Conservation (phyloP, 2,888 invertebrate species). For the Diogma glabrata region DNA sequence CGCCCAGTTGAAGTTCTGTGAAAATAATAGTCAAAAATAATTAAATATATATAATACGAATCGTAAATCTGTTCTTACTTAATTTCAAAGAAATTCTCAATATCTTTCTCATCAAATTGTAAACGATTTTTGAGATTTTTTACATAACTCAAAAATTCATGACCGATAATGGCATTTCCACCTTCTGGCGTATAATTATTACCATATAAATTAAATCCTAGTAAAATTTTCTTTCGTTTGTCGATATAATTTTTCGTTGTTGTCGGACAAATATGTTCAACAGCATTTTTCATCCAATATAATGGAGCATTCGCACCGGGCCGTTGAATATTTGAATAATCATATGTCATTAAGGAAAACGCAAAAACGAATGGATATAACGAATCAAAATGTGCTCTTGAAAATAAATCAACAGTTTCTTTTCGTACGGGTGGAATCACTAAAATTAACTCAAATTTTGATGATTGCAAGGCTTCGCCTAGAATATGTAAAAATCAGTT, state of each 20-base stretch:
- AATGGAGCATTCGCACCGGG: constrained; percentile 87
- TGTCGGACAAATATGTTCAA: constrained; percentile 59
- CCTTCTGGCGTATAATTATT: constrained; percentile 73
- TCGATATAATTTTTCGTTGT: constrained; percentile 35
- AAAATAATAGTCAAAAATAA: constrained; percentile 12
- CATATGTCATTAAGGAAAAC: constrained; percentile 95
- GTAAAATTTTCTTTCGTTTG: constrained; percentile 64
- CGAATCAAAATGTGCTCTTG: constrained; percentile 60
- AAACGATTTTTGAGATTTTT: constrained; percentile 64
- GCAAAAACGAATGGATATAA: constrained; percentile 67
- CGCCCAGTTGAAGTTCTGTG: constrained; percentile 53
- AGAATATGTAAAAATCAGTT: no score
- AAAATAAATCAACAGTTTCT: constrained; percentile 55
- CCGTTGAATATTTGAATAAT: constrained; percentile 71
- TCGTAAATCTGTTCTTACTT: constrained; percentile 46
- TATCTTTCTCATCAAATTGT: constrained; percentile 61
- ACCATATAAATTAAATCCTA: constrained; percentile 91
- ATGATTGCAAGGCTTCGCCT: constrained; percentile 31
- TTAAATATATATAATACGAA: not conserved
- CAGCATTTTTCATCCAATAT: constrained; percentile 66
- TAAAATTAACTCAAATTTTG: constrained; percentile 53
- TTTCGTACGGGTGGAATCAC: constrained; percentile 62
- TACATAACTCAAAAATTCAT: constrained; percentile 64
- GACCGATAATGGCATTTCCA: constrained; percentile 70
- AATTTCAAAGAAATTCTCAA: constrained; percentile 76